These are phyloP conservation scores for Macrotis lagotis DNA, from an alignment of 2,113 vertebrate species.

Conservation along the genomic window DNA sequence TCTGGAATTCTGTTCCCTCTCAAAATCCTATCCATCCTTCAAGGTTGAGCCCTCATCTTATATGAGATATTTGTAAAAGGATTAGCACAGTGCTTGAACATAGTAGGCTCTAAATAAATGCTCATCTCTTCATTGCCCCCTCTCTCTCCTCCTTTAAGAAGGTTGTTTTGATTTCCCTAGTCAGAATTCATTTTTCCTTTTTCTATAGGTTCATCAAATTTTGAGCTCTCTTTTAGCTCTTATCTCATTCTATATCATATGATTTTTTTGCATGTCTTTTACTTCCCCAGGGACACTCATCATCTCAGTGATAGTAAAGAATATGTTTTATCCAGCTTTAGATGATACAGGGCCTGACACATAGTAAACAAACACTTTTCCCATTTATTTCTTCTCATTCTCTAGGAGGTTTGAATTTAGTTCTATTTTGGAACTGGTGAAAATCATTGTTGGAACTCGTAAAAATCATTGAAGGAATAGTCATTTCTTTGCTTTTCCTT, in stretches of 20 bases:
- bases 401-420: not conserved
- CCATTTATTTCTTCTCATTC: not conserved
- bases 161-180: not conserved
- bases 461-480: not conserved
- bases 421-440: not conserved
- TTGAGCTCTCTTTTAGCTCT: not conserved
- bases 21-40: not conserved
- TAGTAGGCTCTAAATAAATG: not conserved
- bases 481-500: not conserved
- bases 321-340: not conserved
- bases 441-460: not conserved
- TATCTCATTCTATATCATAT: not conserved
- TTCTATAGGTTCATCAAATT: not conserved
- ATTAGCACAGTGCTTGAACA: not conserved
- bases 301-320: not conserved
- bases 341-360: not conserved
- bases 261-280: not conserved
- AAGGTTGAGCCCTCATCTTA: not conserved
- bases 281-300: not conserved
- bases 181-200: not conserved
- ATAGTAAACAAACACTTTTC: not conserved
- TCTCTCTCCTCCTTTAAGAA: not conserved
- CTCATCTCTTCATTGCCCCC: not conserved
- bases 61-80: not conserved
- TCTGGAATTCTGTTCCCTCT: not conserved